phyloP scores from a whole-genome alignment of 2,797 vertebrate species.

The Sibirionetta formosa region DNA sequence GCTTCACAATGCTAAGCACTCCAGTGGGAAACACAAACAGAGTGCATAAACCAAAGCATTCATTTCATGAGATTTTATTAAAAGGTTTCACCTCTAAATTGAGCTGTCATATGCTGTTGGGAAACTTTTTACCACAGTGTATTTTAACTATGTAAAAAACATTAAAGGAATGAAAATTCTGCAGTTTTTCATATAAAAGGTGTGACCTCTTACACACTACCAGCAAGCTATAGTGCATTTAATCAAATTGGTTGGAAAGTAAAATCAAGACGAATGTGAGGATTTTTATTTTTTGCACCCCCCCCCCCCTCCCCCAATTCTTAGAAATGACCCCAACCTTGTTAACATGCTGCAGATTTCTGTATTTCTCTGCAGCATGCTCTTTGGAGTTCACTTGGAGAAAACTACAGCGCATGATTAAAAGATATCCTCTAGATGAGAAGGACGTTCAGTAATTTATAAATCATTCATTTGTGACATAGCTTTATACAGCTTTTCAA shows the following conservation, averaged over 20 bases:
- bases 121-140: slow-evolving; percentile 83
- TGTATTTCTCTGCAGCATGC: slow-evolving; percentile 60
- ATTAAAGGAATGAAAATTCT: slow-evolving; percentile 82
- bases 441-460: slow-evolving; percentile 83
- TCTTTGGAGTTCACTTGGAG: slow-evolving; percentile 74
- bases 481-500: slow-evolving; percentile 81
- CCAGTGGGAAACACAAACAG: slow-evolving; percentile 84
- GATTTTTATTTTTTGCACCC: slow-evolving; percentile 29
- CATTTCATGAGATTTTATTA: slow-evolving; percentile 85
- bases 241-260: slow-evolving; percentile 81
- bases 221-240: slow-evolving; percentile 78
- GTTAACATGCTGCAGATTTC: slow-evolving; percentile 80
- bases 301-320: slow-evolving; percentile 48
- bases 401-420: slow-evolving; percentile 77
- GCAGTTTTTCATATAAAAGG: slow-evolving; percentile 72
- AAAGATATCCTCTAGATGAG: slow-evolving; percentile 83
- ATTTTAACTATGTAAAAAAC: slow-evolving; percentile 83
- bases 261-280: slow-evolving; percentile 69
- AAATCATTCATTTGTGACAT: slow-evolving; percentile 85
- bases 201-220: slow-evolving; percentile 74
- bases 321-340: slow-evolving; percentile 78
- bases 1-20: slow-evolving; percentile 80
- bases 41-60: slow-evolving; percentile 84
- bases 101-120: slow-evolving; percentile 81
- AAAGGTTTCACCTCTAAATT: slow-evolving; percentile 88